Evolutionary conservation across 1,140 invertebrate genomes (phyloP), one percentile per base, ranked within the genome.

Genomic region (Reticulitermes speratus): DNA sequence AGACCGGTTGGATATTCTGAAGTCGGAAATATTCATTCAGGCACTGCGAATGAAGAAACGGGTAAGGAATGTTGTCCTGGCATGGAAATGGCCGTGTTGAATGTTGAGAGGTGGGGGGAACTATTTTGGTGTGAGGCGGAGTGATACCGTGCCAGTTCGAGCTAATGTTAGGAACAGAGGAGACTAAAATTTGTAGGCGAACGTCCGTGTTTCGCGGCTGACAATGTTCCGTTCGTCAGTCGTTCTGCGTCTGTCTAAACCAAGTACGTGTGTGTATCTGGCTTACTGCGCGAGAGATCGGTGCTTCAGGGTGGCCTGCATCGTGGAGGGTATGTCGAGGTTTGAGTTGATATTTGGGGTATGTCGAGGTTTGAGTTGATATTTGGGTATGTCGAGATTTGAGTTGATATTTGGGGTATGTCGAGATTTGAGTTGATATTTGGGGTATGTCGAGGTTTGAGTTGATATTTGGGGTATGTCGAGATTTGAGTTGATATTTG

Each of bases 231-330:
- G 75, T 30, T 86, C 85, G 38, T 86, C 85, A 38, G 65, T 81
- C 12, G 32, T 86, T 16, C 65, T 86, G 23, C 48, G 65, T n/a
- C 75, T 86, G 9, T 86, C 85, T 5, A 86, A 86, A 48, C 85
- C 85, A 30, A 86, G 48, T 69, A 86, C 85, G 44, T 86, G 85
- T 82, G 75, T 86, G 44, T 86, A 86, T 82, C 59, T 86, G 21
- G 85, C 85, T 44, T 86, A 75, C 65, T 86, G 85, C 44, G 65
- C 85, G 48, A 69, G 59, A 75, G 85, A 86, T 38, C 44, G 44
- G 12, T 86, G 85, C 45, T 86, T 86, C 59, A 86, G 81, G 75
- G 85, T 86, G 32, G 85, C 85, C 75, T 86, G 75, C 65, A 69
- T 86, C 32, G 85, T 86, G 16, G 85, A 86, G 75, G 85, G 85